A percentile compares a stretch with the other conserved stretches of the same genome.
Conservation (phyloP, 2,888 invertebrate species). For the Osmoderma eremita region DNA sequence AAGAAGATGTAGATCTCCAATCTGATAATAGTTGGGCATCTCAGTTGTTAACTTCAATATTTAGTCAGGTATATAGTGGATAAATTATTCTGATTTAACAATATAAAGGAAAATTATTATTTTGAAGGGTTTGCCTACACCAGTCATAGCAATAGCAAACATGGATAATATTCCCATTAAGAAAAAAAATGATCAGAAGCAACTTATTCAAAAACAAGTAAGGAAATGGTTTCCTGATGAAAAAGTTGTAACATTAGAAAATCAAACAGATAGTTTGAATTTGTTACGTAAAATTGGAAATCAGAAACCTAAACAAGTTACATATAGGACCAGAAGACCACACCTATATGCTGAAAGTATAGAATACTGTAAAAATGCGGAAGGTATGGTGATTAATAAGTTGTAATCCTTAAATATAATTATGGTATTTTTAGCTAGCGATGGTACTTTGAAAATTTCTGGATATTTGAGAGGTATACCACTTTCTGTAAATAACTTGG, state of each 20-base stretch:
- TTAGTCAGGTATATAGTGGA: slow-evolving; percentile 73
- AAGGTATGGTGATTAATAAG: slow-evolving; percentile 51
- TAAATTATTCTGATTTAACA: not conserved
- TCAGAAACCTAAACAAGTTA: slow-evolving; percentile 80
- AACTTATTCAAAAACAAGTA: slow-evolving; percentile 71
- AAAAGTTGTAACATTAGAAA: slow-evolving; percentile 82
- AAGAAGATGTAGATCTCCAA: slow-evolving; percentile 63
- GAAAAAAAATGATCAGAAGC: slow-evolving; percentile 75
- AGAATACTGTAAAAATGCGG: slow-evolving; percentile 69
- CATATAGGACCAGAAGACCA: slow-evolving; percentile 82
- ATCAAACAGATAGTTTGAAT: slow-evolving; percentile 78
- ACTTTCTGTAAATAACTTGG: slow-evolving; percentile 85
- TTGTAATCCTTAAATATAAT: slow-evolving; percentile 8
- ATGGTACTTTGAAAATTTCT: slow-evolving; percentile 80
- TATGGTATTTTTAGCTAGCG: slow-evolving; percentile 47
- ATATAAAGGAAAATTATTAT: not conserved
- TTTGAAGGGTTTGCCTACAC: slow-evolving; percentile 76
- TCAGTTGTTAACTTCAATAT: slow-evolving; percentile 77
- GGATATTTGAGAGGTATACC: slow-evolving; percentile 88
- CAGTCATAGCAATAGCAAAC: slow-evolving; percentile 78
- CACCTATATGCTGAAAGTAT: slow-evolving; percentile 86
- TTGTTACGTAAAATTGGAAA: slow-evolving; percentile 78
- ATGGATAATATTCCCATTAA: slow-evolving; percentile 79
- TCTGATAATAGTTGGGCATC: slow-evolving; percentile 84
- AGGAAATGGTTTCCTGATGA: slow-evolving; percentile 83